Evolutionary conservation across 2,888 invertebrate species (phyloP), one percentile per base, ranked within the genome.

Genomic region (Labia minor): DNA sequence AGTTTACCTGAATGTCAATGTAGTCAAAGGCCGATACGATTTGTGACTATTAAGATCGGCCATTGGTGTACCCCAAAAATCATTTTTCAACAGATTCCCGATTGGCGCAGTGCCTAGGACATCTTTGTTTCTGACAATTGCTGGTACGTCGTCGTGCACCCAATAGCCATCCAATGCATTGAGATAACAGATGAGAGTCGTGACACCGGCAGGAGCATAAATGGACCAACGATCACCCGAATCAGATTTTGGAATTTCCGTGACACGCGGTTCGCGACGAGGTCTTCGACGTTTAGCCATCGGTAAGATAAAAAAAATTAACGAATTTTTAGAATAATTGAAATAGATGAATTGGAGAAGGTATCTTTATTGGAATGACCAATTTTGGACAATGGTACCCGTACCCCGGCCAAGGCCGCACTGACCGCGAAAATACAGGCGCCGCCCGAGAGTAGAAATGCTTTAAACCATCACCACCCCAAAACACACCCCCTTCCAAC

Each of bases 51-150:
- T 83, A 66, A 85, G 80, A 74, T 90, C 88, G 16, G 85, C 82
- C 89, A 93, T 90, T 33, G 89, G 86, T 66, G 87, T 89, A n/a
- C 92, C 92, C 93, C 92, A 93, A 77, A 92, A 93, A 78, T 93
- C 93, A 76, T 91, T 88, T 73, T 81, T 80, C 74, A 90, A 85
- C 73, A 89, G 81, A 73, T 82, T 82, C 70, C 79, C 74, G 72
- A 88, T 77, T 26, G 85, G 78, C 70, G 83, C 86, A 66, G 81
- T 80, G 0, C 87, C 90, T 64, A 85, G 82, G 70, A 92, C 92
- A 77, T 93, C 92, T 74, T 85, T 83, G 78, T 92, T 93, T 70
- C 86, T 82, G 74, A 87, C 86, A 72, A 92, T 86, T 33, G 92
- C 92, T 68, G 90, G 90, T 71, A 92, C 85, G 76, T 93, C 92